A percentile compares a stretch with the other conserved stretches of the same genome.
Conservation (phyloP, 2,888 invertebrate genomes). For the Trichopoda pennipes region DNA sequence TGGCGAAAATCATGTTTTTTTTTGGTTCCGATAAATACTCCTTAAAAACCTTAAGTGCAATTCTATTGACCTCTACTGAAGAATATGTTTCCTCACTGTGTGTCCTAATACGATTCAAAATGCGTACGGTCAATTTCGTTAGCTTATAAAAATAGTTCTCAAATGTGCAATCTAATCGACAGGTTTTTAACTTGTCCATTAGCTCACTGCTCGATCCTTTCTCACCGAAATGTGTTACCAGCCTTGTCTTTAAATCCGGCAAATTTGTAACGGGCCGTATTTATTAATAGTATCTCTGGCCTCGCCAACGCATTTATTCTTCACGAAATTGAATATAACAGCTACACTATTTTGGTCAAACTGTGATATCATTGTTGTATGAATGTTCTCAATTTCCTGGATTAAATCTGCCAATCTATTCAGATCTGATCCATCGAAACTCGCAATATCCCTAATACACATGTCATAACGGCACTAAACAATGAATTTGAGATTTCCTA, state of each 20-base stretch:
- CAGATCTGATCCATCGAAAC: slow-evolving; percentile 3
- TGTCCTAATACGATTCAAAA: not conserved
- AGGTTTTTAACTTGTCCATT: slow-evolving; percentile 19
- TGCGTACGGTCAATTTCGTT: slow-evolving; percentile 14
- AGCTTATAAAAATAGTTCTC: slow-evolving; percentile 18
- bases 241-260: not conserved
- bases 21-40: not conserved
- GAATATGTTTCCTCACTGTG: not conserved
- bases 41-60: not conserved
- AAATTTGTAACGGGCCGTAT: not conserved
- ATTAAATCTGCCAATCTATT: slow-evolving; percentile 6
- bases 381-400: not conserved
- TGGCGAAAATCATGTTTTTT: not conserved
- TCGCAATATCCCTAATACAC: not conserved
- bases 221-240: not conserved
- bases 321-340: slow-evolving; percentile 5
- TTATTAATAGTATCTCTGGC: slow-evolving; percentile 3
- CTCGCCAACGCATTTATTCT: not conserved
- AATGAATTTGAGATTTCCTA: not conserved
- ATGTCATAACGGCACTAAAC: slow-evolving; percentile 4
- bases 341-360: not conserved
- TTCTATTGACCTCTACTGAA: not conserved
- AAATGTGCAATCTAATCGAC: slow-evolving; percentile 3
- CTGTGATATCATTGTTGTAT: not conserved
- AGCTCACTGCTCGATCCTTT: slow-evolving; percentile 9